Evolutionary conservation across 2,888 invertebrate genomes (phyloP), one percentile per base, ranked within the genome.

Genomic region (Yponomeuta plumbellus): DNA sequence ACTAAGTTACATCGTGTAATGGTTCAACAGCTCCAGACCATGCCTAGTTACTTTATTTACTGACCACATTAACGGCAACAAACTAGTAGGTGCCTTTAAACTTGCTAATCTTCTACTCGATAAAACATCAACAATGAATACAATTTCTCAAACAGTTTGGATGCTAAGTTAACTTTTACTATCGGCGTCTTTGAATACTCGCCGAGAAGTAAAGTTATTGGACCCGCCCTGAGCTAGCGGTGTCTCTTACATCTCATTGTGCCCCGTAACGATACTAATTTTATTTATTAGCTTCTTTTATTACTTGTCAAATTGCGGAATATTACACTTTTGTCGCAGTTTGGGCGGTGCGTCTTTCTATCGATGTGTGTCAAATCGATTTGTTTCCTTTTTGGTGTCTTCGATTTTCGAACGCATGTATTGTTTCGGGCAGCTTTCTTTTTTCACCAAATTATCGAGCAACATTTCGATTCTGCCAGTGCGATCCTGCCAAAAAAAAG

Each of bases 201-300:
- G 8, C 21, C 58, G 58, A 52, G 44, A 1, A 52, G 44, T 17
- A 2, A 13, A 44, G 2, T 26, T 26, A 52, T 39, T 52, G 67
- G 72, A 68, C 72, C 80, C 82, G 82, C 83, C 81, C 74, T 57
- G 69, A 67, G 67, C 69, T 13, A n/a, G 75, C 81, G 83, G 83
- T 74, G 63, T 77, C 78, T 80, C 74, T 77, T 76, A 66, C 75
- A 74, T 44, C 70, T 76, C 75, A 80, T 81, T 79, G 77, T 80
- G 79, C 76, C 70, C 73, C 68, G 71, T 71, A 75, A 77, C 76
- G 82, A 77, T 77, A 80, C 83, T 84, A 87, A 88, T 88, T 88
- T 89, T 85, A 89, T 90, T 90, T 89, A 89, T 89, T 88, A 83
- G 79, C 77, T 65, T 75, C 79, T 82, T 85, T 88, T 86, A 84